A percentile compares a stretch with the other conserved stretches of the same genome.
Conservation (phyloP, 2,888 invertebrate species). For the Cremastinae sp. region DNA sequence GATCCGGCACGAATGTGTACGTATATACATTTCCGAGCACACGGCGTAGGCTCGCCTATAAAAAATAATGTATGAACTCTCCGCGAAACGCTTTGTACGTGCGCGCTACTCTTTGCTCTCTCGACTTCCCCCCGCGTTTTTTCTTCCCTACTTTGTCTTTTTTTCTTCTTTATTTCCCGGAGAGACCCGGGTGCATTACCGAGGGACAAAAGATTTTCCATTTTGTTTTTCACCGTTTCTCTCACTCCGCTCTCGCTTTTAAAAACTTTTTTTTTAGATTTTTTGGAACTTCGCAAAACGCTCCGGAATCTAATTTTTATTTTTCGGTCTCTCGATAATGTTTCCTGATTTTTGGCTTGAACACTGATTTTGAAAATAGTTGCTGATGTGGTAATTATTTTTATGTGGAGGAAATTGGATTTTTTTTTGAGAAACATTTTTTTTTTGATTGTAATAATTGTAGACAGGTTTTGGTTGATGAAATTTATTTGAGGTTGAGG, state of each 20-base stretch:
- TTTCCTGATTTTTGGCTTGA: too few relatives aligned
- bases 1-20: neutral
- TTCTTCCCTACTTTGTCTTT: too few relatives aligned
- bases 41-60: slow-evolving; percentile 33
- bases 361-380: too few relatives aligned
- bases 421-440: too few relatives aligned
- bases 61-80: slow-evolving; percentile 61
- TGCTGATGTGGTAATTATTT: too few relatives aligned
- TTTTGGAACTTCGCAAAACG: too few relatives aligned
- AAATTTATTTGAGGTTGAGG: too few relatives aligned
- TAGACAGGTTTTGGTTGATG: too few relatives aligned
- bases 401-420: too few relatives aligned
- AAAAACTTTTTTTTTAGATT: slow-evolving; percentile 32
- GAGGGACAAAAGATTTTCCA: slow-evolving; percentile 68
- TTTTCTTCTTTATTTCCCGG: slow-evolving; percentile 15
- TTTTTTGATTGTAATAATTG: too few relatives aligned
- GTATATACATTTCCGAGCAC: slow-evolving; percentile 13
- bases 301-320: too few relatives aligned
- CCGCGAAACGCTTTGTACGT: slow-evolving; percentile 63
- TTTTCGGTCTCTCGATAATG: too few relatives aligned
- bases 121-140: neutral
- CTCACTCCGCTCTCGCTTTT: slow-evolving; percentile 50
- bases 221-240: slow-evolving; percentile 64
- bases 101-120: slow-evolving; percentile 42
- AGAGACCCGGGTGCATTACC: slow-evolving; percentile 63